Evolutionary conservation across 2,113 vertebrate species (phyloP), one percentile per base, ranked within the genome.

Genomic region (Pelmatolapia mariae): DNA sequence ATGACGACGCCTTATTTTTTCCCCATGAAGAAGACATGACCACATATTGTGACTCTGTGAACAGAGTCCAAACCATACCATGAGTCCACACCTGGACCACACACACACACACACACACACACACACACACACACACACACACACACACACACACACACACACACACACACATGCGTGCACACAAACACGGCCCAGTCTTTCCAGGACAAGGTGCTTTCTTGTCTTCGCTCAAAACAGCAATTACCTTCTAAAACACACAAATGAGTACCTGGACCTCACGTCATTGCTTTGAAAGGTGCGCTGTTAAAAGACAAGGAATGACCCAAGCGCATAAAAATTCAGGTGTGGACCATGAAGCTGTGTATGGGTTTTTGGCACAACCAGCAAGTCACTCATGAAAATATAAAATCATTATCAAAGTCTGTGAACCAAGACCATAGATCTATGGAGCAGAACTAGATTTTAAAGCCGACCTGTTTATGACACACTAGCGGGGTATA

Each of bases 221-320:
- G 81, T 80, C 86, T 78, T 83, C 5, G 15, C 53, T 50, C 82
- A 90, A 91, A 95, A 95, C 93, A 93, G 80, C 89, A 91, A 92
- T 95, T 95, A 93, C 53, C 90, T 87, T 93, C 82, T 89, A 93
- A 94, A 89, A 87, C 82, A 86, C 84, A 80, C 89, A 94, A 95
- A 96, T 95, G 78, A 96, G 83, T 82, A 92, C 84, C 90, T 93
- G 93, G 83, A 93, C 89, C 80, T 57, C 50, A 78, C 24, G 78
- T 83, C 90, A 90, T 93, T 90, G 80, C 89, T 93, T 93, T 96
- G 50, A 93, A 93, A 92, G 86, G 43, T 56, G 22, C 50, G 73
- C 76, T 85, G 85, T 89, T 90, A 24, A 89, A 87, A 56, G 86
- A 89, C 71, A 86, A 80, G 82, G 59, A 57, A 56, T 82, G 54